Percentiles rank a stretch among this genome's conserved stretches.
Conservation (phyloP, 2,797 vertebrate species). For the Phalanger gymnotis region DNA sequence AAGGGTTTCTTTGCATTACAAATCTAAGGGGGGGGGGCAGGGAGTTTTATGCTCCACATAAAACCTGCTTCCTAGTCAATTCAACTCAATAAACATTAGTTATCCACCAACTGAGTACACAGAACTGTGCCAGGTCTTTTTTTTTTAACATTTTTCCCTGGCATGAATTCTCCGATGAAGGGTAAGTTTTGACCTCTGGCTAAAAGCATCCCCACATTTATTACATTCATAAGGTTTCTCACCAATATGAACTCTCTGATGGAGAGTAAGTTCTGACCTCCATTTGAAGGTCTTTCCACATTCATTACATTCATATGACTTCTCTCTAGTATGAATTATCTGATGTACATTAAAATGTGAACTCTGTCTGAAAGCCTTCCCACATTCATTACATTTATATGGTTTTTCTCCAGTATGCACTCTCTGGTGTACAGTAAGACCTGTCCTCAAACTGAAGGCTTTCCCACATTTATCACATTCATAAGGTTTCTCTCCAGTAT, state of each 20-base stretch:
- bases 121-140: background rate
- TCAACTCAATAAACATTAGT: background rate
- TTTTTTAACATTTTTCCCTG: too few relatives aligned
- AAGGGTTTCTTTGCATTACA: background rate
- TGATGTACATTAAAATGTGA: background rate
- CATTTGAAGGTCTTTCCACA: background rate
- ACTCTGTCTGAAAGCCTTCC: background rate
- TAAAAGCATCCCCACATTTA: background rate
- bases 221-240: background rate
- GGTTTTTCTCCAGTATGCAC: background rate
- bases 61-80: background rate
- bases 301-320: background rate
- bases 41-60: background rate
- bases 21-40: background rate
- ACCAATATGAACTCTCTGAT: background rate
- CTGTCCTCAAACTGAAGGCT: background rate
- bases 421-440: background rate
- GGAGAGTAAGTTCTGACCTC: background rate
- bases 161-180: too few relatives aligned
- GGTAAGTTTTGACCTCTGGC: too few relatives aligned
- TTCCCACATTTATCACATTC: background rate
- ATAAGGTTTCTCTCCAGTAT: background rate
- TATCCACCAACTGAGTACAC: background rate
- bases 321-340: background rate
- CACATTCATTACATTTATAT: background rate